phyloP scores from a whole-genome alignment of 2,797 vertebrate species.

The Cuniculus paca region DNA sequence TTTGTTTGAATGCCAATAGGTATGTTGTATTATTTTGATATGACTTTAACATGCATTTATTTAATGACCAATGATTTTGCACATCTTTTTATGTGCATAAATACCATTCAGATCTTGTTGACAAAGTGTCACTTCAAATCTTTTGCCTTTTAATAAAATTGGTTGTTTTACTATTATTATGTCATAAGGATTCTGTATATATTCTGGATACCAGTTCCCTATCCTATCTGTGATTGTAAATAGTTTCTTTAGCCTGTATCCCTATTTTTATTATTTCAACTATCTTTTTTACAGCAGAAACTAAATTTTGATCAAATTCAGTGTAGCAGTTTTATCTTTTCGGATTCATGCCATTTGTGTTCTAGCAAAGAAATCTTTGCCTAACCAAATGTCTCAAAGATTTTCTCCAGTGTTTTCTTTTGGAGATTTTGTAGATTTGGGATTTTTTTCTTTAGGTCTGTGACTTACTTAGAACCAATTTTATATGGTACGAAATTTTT shows the following conservation, averaged over 20 bases:
- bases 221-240: neutral
- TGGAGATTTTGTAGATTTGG: neutral
- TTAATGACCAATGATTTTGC: neutral
- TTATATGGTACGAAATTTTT: neutral
- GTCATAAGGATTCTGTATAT: neutral
- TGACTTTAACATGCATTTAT: neutral
- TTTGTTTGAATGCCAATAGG: neutral
- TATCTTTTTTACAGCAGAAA: neutral
- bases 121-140: neutral
- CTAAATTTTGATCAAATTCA: neutral
- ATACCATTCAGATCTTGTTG: neutral
- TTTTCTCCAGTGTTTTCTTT: neutral
- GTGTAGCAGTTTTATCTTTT: neutral
- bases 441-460: neutral
- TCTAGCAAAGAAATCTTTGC: neutral
- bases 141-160: slow-evolving; percentile 23
- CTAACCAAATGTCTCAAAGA: neutral
- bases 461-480: neutral
- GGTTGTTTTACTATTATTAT: neutral
- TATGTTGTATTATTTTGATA: neutral
- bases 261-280: neutral
- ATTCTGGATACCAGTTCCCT: neutral
- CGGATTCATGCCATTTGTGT: neutral
- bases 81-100: neutral
- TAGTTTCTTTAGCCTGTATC: neutral